Evolutionary conservation across 2,797 vertebrate genomes (phyloP).

Genomic region (Silurus lanzhouensis): DNA sequence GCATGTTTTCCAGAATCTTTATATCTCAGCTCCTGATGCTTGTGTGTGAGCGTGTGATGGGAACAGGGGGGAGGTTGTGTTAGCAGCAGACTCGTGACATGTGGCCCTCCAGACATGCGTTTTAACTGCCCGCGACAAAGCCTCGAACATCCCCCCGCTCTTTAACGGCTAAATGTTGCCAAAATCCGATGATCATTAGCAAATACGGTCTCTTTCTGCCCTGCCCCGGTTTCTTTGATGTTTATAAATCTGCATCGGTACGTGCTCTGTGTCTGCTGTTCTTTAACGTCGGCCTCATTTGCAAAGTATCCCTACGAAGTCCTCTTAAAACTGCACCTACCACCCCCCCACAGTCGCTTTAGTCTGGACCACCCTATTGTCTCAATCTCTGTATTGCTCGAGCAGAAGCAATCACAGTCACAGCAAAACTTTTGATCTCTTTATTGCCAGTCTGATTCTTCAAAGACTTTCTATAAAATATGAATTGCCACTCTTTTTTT

Average conservation of each 20-base stretch:
- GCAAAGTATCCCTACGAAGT: conserved; percentile 52
- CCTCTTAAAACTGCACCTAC: conserved; percentile 24
- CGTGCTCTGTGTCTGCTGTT: conserved; percentile 67
- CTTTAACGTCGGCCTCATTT: conserved; percentile 66
- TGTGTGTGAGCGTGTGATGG: conserved; percentile 3
- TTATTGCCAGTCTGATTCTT: conserved; percentile 69
- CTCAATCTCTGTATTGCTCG: conserved; percentile 52
- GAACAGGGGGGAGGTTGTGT: conserved; percentile 20
- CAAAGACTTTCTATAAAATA: conserved; percentile 69
- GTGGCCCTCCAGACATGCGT: conserved; percentile 69
- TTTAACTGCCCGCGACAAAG: conserved; percentile 74
- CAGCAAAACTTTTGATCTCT: conserved; percentile 71
- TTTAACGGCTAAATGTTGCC: conserved; percentile 65
- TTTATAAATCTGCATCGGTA: conserved; percentile 69
- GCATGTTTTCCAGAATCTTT: conserved; percentile 33
- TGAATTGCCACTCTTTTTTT: conserved; percentile 61
- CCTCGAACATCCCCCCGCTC: conserved; percentile 62
- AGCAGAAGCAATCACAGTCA: conserved; percentile 53
- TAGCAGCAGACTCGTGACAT: conserved; percentile 42
- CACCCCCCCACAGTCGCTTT: background rate
- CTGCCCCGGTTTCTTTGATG: conserved; percentile 67
- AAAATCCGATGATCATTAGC: conserved; percentile 67
- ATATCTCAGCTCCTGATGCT: conserved; percentile 22
- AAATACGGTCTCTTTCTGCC: conserved; percentile 59
- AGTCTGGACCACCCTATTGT: conserved; percentile 68